A percentile compares a stretch with the other conserved stretches of the same genome.
phyloP scores from a whole-genome alignment of 1,140 invertebrate species.

The Aphelenchoides avenae region DNA sequence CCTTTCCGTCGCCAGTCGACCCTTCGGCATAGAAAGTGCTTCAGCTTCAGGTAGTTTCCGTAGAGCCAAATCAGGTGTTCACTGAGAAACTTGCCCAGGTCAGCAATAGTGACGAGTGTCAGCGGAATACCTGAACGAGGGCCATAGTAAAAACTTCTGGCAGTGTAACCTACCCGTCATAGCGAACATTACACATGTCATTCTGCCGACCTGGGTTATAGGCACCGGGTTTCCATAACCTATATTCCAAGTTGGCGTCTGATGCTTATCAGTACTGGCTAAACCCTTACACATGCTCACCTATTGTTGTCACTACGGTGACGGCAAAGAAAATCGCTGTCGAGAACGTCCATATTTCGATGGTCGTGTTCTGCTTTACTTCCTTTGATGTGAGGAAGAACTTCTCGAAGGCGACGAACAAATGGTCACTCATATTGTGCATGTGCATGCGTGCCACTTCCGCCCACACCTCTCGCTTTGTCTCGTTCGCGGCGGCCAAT shows the following conservation, averaged over 20 bases:
- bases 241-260: too few species aligned
- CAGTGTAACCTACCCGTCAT: too few species aligned
- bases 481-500: slow-evolving; percentile 42
- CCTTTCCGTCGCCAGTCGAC: slow-evolving; percentile 13
- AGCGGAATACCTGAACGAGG: slow-evolving; percentile 59
- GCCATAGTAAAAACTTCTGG: too few species aligned
- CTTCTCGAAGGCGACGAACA: slow-evolving; percentile 57
- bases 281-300: slow-evolving; percentile 9
- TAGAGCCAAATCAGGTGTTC: slow-evolving; percentile 59
- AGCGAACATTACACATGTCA: slow-evolving; percentile 55
- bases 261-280: neutral
- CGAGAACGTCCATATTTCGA: slow-evolving; percentile 58
- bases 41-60: slow-evolving; percentile 53
- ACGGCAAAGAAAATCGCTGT: slow-evolving; percentile 59
- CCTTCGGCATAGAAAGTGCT: slow-evolving; percentile 34
- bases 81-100: slow-evolving; percentile 57
- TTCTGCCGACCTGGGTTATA: slow-evolving; percentile 35
- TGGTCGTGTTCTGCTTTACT: slow-evolving; percentile 55
- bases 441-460: slow-evolving; percentile 47
- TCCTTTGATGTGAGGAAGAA: slow-evolving; percentile 53
- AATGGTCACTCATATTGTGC: slow-evolving; percentile 57
- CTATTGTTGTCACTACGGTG: slow-evolving; percentile 54
- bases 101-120: slow-evolving; percentile 58
- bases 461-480: slow-evolving; percentile 26
- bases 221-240: slow-evolving; percentile 59